Base-by-base conservation (phyloP, 2,113 vertebrate genomes). In the Apteryx mantelli region DNA sequence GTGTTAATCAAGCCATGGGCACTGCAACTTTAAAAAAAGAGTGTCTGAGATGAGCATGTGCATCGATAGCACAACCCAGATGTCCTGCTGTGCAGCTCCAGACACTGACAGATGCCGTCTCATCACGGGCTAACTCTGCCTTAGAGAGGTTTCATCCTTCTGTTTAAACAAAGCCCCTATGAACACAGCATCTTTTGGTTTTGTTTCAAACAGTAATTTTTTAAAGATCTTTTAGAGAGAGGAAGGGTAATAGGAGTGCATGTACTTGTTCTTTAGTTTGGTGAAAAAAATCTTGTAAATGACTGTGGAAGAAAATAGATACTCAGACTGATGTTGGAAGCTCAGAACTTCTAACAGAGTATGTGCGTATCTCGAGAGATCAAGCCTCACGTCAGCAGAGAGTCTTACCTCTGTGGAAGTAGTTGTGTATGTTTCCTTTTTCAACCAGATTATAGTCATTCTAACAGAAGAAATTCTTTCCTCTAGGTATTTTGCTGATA, bases 71-170 rank as follows among this genome's bases (percentile, higher is more conserved):
- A 8, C 61, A 82, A 89, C 84, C 0, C 2, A 4, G 85, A 86
- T 80, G 25, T 77, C 94, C 95, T 80, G 79, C 89, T 83, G 82
- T 13, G 86, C 34, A 7, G 91, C 93, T 86, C 85, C 40, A 95
- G 95, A 89, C 50, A 1, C 78, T 83, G 91, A 71, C 95, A 95
- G 91, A 78, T 97, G 94, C 93, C 63, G 68, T 93, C 94, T 94
- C 71, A 24, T 89, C 85, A 11, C 60, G 46, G 64, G 60, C 85
- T 34, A 70, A 38, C 68, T 34, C 73, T 61, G 56, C 88, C 46
- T 61, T 42, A 18, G 80, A 81, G 60, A 81, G 83, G 88, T 88
- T 90, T 97, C 88, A 84, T 86, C 94, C 89, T 93, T 58, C 86
- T 76, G 2, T 74, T 94, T 89, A 79, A 63, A 68, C 64, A 60